phyloP scores from a whole-genome alignment of 1,140 invertebrate species.

The Gryon sp. region DNA sequence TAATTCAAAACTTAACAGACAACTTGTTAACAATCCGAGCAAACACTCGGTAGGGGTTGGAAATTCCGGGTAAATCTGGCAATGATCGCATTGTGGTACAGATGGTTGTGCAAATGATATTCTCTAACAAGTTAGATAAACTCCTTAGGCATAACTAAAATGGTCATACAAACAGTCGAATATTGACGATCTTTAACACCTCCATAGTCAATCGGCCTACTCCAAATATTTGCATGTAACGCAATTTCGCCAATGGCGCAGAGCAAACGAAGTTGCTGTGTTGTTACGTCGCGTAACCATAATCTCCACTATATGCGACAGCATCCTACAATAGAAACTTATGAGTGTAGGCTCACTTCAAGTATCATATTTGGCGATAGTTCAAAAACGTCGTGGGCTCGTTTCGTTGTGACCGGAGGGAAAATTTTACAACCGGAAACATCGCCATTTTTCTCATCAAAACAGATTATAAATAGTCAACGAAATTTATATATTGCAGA shows the following conservation, averaged over 20 bases:
- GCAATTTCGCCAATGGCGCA: slow-evolving; percentile 60
- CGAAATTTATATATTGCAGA: no score
- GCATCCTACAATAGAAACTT: slow-evolving; percentile 40
- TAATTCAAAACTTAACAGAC: slow-evolving; percentile 15
- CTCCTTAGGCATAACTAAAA: slow-evolving; percentile 69
- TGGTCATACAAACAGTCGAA: slow-evolving; percentile 72
- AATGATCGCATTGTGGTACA: slow-evolving; percentile 22
- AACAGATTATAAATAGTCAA: no score
- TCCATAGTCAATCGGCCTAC: slow-evolving; percentile 69
- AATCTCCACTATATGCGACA: slow-evolving; percentile 34
- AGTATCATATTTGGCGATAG: slow-evolving; percentile 66
- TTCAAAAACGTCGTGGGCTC: slow-evolving; percentile 52
- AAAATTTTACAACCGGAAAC: slow-evolving; percentile 29
- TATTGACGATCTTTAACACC: slow-evolving; percentile 76
- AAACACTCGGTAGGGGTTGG: slow-evolving; percentile 22
- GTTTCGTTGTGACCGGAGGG: slow-evolving; percentile 19
- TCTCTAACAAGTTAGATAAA: slow-evolving; percentile 65
- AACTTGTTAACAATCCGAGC: slow-evolving; percentile 30
- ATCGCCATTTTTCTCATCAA: not conserved
- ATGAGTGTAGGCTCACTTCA: slow-evolving; percentile 43
- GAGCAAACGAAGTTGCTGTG: slow-evolving; percentile 59
- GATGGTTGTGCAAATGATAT: slow-evolving; percentile 54
- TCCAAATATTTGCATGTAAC: slow-evolving; percentile 71
- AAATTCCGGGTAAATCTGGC: slow-evolving; percentile 31
- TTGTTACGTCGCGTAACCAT: slow-evolving; percentile 46